Evolutionary conservation across 2,888 invertebrate genomes (phyloP).

Genomic region (Sminthurides aquaticus): DNA sequence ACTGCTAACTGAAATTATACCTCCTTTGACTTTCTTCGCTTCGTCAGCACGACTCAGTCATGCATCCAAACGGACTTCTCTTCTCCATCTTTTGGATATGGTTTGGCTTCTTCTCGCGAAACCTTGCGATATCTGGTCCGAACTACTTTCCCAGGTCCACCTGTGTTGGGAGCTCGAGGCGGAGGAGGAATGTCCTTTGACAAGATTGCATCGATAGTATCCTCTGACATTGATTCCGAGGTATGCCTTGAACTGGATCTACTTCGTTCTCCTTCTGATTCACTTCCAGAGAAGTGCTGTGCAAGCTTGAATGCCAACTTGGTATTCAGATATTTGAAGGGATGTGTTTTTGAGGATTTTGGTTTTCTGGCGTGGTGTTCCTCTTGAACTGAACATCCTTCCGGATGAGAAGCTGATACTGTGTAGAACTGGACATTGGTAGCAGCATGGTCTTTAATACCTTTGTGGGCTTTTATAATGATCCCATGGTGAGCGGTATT

Average conservation of each 20-base stretch:
- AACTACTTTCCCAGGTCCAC: constrained; percentile 13
- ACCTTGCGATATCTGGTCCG: constrained; percentile 13
- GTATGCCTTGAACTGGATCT: neutral
- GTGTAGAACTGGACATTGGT: neutral
- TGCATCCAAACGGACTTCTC: neutral
- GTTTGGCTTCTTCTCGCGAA: constrained; percentile 4
- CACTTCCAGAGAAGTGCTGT: constrained; percentile 1
- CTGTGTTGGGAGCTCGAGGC: neutral
- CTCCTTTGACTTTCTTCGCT: too few relatives aligned
- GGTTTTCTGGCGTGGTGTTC: neutral
- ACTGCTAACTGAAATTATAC: too few relatives aligned
- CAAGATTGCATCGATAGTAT: neutral
- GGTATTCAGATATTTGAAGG: neutral
- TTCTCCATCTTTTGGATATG: neutral
- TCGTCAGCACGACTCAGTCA: too few relatives aligned
- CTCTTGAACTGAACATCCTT: neutral
- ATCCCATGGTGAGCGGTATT: neutral
- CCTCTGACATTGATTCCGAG: neutral
- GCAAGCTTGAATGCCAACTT: neutral
- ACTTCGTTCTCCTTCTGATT: neutral
- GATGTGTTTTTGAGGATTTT: neutral
- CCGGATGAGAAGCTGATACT: too few relatives aligned
- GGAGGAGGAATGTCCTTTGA: neutral
- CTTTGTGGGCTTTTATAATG: too few relatives aligned
- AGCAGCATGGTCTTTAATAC: neutral